phyloP scores from a whole-genome alignment of 2,797 vertebrate species.

The Synaphobranchus kaupii region DNA sequence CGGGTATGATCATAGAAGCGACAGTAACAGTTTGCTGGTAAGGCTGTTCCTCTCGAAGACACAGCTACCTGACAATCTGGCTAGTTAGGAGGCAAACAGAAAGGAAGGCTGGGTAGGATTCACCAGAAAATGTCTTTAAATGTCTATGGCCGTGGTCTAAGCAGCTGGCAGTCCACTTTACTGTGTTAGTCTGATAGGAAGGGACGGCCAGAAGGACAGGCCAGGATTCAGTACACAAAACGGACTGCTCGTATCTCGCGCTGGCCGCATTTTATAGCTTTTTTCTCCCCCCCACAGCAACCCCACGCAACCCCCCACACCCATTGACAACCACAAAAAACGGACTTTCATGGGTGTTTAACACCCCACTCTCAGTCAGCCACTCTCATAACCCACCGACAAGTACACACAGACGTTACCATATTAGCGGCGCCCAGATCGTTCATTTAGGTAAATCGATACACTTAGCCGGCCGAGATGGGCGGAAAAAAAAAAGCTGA shows the following conservation, averaged over 20 bases:
- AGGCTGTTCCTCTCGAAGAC: too few species aligned
- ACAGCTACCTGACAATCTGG: background rate
- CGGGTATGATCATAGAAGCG: background rate
- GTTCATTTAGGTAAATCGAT: constrained; percentile 53
- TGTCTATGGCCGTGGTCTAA: background rate
- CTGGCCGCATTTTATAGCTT: background rate
- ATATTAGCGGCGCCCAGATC: constrained; percentile 45
- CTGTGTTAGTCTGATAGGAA: background rate
- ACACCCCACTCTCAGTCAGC: constrained; percentile 25
- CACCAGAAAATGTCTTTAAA: background rate
- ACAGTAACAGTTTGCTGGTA: background rate
- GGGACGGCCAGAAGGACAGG: background rate
- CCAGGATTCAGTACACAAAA: background rate
- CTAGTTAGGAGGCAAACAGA: background rate
- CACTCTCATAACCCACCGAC: constrained; percentile 15
- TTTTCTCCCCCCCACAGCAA: background rate
- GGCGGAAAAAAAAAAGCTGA: constrained; percentile 35
- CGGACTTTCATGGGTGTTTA: constrained; percentile 35
- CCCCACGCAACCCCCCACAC: constrained; percentile 26
- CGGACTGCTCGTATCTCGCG: background rate
- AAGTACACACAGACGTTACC: constrained; percentile 36
- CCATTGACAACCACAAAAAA: constrained; percentile 37
- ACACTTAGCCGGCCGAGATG: constrained; percentile 42
- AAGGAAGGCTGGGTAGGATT: background rate
- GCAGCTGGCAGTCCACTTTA: background rate